Percentiles rank a stretch among this genome's conserved stretches.
Conservation (phyloP, 2,797 vertebrate species). For the Salmo trutta region DNA sequence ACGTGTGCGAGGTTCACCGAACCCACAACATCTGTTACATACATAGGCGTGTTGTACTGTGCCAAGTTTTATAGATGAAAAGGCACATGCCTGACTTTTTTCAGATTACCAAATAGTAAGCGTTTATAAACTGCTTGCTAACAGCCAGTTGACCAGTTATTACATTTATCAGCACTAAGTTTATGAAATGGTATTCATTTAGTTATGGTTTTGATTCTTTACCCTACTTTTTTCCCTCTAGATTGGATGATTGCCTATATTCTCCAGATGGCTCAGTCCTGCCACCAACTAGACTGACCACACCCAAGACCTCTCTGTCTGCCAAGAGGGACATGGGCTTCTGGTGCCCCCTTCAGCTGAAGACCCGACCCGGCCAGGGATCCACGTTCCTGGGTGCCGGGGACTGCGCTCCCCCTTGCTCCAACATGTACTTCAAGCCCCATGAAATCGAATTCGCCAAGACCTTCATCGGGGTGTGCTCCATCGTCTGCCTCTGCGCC, state of each 20-base stretch:
- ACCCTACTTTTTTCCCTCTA: conserved; percentile 26
- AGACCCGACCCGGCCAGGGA: conserved; percentile 82
- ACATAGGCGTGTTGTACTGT: background rate
- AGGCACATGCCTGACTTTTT: background rate
- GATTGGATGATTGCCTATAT: conserved; percentile 75
- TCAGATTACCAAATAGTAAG: background rate
- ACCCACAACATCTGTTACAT: background rate
- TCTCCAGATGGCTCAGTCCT: conserved; percentile 51
- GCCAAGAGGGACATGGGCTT: conserved; percentile 90
- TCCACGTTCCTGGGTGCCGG: conserved; percentile 89
- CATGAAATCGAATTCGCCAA: conserved; percentile 91
- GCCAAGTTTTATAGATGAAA: background rate
- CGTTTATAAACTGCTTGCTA: background rate
- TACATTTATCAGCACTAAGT: background rate
- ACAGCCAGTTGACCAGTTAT: background rate
- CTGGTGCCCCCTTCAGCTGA: conserved; percentile 94
- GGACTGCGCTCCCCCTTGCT: conserved; percentile 92
- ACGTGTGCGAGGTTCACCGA: background rate
- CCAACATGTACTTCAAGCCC: conserved; percentile 94
- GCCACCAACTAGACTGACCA: conserved; percentile 76
- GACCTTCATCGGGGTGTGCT: conserved; percentile 93
- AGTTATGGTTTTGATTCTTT: background rate
- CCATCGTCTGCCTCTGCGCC: conserved; percentile 90
- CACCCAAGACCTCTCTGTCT: conserved; percentile 72
- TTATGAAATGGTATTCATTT: background rate